Conservation (phyloP, 2,888 invertebrate genomes). For the Archips xylosteana region DNA sequence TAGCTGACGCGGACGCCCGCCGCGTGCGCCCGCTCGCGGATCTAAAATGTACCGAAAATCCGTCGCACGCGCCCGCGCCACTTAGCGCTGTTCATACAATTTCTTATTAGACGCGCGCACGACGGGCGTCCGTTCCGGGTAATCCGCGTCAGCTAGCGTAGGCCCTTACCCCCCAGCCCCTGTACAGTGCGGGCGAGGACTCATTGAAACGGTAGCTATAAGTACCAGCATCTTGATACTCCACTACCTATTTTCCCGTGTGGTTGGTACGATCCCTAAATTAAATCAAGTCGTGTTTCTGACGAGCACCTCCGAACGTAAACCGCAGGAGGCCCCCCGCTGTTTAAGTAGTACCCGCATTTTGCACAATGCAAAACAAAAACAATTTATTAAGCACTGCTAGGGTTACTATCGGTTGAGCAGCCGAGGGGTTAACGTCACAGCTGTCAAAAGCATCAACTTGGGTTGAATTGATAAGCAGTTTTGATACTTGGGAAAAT, state of each 20-base stretch:
- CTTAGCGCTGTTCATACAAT: no score
- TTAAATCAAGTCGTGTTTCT: not conserved
- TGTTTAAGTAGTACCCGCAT: constrained; percentile 14
- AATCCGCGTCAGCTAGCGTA: no score
- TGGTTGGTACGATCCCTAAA: not conserved
- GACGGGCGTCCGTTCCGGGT: no score
- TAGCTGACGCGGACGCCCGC: no score
- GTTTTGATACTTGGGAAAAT: not conserved
- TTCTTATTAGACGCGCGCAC: no score
- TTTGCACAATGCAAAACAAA: constrained; percentile 25
- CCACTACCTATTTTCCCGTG: not conserved
- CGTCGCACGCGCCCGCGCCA: no score
- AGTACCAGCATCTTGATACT: not conserved
- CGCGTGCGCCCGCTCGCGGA: no score
- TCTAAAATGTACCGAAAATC: no score
- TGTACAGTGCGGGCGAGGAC: no score
- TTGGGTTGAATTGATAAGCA: not conserved
- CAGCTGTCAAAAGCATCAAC: constrained; percentile 9
- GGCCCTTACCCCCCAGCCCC: no score
- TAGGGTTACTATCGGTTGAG: constrained; percentile 13
- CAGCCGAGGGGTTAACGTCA: constrained; percentile 12
- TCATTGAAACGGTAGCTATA: no score
- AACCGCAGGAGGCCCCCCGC: not conserved
- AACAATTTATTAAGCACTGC: constrained; percentile 1
- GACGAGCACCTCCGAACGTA: constrained; percentile 3